Base-by-base conservation (phyloP, 2,888 invertebrate genomes). In the Caenorhabditis afra region DNA sequence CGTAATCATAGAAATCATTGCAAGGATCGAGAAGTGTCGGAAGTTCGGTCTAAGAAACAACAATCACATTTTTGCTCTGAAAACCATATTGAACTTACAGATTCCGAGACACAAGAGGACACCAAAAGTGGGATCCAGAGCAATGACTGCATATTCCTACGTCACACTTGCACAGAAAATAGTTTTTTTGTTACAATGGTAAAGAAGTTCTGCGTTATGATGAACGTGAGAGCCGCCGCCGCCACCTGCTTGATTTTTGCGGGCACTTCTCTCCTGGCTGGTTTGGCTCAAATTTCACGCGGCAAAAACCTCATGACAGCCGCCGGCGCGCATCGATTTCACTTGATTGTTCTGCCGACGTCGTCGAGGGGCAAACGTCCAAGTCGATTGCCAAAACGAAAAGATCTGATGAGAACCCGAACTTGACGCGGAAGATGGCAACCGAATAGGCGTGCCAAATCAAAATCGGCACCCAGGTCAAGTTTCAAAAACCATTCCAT, bases 1-100 rank as follows among this genome's bases (percentile, higher is more conserved):
- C 75, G 49, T 75, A 75, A 35, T 75, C 75, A 37, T 75, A 67
- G 22, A 75, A 75, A 35, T 75, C 75, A 62, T 61, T 57, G 39
- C 75, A 75, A 12, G 75, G 75, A 29, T 67, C 22, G 0, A 66
- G 16, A 29, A 29, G 29, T 29, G 29, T 29, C 16, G 57, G 3
- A 10, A 41, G 49, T 2, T 39, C 29, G 16, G 18, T 65, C 45
- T 44, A 29, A 29, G 7, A 16, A 65, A 44, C 8, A 45, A 20
- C 18, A n/a, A n/a, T n/a, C 49, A n/a, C n/a, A 16, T 22, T 3
- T 29, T 29, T 29, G 3, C 29, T 29, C 29, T 29, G 29, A 29
- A 29, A 29, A 7, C 29, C 29, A 5, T 11, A 52, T 18, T 16
- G 14, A 41, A 70, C 61, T 45, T 45, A 59, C 23, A 41, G 61